phyloP scores from a whole-genome alignment of 2,113 vertebrate species.

The Gnathonemus longibarbis region DNA sequence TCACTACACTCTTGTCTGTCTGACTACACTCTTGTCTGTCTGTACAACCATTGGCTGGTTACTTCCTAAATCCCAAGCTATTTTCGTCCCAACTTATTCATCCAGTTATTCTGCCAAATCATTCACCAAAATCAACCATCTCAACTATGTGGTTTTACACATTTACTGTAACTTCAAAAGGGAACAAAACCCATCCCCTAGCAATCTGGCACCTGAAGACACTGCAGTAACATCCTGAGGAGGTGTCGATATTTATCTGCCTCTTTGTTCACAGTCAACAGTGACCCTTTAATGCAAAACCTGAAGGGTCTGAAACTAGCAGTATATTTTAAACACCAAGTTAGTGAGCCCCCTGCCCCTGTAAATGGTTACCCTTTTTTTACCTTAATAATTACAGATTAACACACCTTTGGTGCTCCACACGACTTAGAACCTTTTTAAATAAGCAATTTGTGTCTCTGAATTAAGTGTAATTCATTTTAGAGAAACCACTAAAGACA shows the following conservation, averaged over 20 bases:
- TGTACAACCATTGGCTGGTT: neutral
- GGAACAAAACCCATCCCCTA: neutral
- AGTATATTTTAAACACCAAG: neutral
- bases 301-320: neutral
- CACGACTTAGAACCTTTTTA: neutral
- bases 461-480: neutral
- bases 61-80: neutral
- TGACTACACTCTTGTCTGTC: neutral
- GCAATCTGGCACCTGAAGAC: neutral
- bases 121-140: neutral
- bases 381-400: neutral
- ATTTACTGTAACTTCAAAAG: neutral
- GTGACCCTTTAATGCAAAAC: neutral
- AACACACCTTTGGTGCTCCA: neutral
- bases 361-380: neutral
- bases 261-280: neutral
- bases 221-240: neutral
- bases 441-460: neutral
- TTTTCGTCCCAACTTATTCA: neutral
- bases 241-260: neutral
- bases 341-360: neutral
- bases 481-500: neutral
- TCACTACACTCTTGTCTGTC: neutral
- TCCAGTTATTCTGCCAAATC: neutral
- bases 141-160: neutral